Evolutionary conservation across 1,140 invertebrate species (phyloP).

Genomic region (Bombus waltoni): DNA sequence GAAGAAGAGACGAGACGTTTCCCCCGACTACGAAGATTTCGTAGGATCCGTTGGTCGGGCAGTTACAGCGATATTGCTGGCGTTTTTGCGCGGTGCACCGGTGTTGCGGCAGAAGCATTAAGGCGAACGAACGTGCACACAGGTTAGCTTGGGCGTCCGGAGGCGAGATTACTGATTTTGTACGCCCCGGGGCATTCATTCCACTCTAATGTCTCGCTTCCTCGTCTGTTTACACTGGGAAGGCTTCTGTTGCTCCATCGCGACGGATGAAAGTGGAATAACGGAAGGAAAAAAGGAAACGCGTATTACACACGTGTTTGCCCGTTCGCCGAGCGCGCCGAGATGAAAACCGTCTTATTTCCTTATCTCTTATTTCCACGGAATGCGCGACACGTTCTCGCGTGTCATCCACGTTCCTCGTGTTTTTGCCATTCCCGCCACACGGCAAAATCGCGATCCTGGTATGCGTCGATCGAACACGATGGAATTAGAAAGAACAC

Average conservation of each 20-base stretch:
- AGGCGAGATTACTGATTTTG: constrained; percentile 68
- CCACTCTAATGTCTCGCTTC: constrained; percentile 64
- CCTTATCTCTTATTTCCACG: constrained; percentile 47
- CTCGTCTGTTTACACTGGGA: constrained; percentile 62
- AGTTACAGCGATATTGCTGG: constrained; percentile 43
- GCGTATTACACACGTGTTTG: constrained; percentile 52
- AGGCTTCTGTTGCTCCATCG: constrained; percentile 37
- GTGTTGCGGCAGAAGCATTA: constrained; percentile 55
- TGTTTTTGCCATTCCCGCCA: constrained; percentile 1
- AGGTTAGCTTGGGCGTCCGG: constrained; percentile 48
- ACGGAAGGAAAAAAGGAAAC: constrained; percentile 53
- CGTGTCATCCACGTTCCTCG: not conserved
- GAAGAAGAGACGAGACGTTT: not conserved
- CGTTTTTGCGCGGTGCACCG: constrained; percentile 40
- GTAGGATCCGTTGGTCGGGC: constrained; percentile 28
- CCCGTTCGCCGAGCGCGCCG: constrained; percentile 8
- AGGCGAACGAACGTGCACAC: constrained; percentile 40
- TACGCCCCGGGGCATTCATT: constrained; percentile 66
- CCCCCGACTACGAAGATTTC: not conserved
- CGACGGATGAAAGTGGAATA: constrained; percentile 48
- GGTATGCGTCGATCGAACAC: not conserved
- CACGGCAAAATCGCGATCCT: constrained; percentile 4
- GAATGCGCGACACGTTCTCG: constrained; percentile 33
- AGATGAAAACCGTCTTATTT: constrained; percentile 45
- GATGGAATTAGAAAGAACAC: not conserved